These are phyloP conservation scores for Tringa solitaria DNA, from an alignment of 2,113 vertebrate species.

Conservation along the genomic window DNA sequence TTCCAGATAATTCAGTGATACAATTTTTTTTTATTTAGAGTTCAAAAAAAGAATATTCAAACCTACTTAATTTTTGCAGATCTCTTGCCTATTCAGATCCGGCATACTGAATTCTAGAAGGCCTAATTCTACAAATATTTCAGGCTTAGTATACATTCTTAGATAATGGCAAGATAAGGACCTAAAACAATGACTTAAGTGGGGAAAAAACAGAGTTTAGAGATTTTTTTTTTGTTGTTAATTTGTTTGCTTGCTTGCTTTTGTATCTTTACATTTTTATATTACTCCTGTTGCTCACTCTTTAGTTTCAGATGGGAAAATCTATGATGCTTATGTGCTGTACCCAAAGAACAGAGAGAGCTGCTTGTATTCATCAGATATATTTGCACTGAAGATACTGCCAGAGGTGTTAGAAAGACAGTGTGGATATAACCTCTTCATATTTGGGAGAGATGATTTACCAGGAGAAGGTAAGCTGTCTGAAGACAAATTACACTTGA, in stretches of 20 bases:
- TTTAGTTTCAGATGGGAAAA: slow-evolving; percentile 86
- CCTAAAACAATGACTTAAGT: not conserved
- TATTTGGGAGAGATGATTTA: slow-evolving; percentile 83
- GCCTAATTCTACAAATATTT: not conserved
- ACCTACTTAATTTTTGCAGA: not conserved
- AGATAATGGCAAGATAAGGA: not conserved
- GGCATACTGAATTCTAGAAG: not conserved
- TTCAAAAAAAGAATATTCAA: not conserved
- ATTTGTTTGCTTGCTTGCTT: not conserved
- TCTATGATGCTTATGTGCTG: slow-evolving; percentile 90
- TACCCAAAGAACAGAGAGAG: slow-evolving; percentile 75
- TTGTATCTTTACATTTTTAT: not conserved
- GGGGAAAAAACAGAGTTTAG: not conserved
- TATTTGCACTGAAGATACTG: slow-evolving; percentile 82
- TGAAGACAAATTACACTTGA: not conserved
- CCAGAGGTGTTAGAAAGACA: slow-evolving; percentile 87
- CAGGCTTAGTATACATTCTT: not conserved
- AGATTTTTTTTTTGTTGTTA: not conserved
- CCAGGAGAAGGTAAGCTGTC: slow-evolving; percentile 82
- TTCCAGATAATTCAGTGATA: not conserved
- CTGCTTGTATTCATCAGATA: slow-evolving; percentile 55
- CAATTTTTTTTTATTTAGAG: not conserved
- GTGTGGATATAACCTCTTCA: slow-evolving; percentile 89
- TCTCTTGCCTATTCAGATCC: not conserved
- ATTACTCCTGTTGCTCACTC: not conserved